These are phyloP conservation scores for Chionoecetes opilio DNA, from an alignment of 1,140 invertebrate genomes.

Conservation along the genomic window DNA sequence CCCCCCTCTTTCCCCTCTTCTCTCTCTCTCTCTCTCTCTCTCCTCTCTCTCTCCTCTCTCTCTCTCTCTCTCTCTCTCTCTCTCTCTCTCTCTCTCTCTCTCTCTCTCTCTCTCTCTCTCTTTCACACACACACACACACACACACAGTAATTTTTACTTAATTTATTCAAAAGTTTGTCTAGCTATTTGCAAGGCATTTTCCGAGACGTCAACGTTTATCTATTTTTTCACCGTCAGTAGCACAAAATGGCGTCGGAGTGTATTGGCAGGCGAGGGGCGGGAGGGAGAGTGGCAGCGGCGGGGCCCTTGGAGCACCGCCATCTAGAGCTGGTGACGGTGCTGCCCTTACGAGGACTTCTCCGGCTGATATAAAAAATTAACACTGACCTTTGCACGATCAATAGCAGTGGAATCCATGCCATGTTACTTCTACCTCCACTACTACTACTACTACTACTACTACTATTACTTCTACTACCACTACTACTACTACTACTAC, in stretches of 20 bases:
- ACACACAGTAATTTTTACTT: not conserved
- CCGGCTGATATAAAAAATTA: conserved; percentile 45
- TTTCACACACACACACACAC: conserved; percentile 9
- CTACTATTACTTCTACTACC: not conserved
- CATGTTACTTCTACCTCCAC: not conserved
- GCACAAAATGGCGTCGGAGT: no score
- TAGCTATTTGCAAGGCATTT: not conserved
- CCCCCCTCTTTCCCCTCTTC: not conserved
- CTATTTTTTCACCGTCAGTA: no score
- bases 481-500: not conserved
- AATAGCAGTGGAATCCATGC: not conserved
- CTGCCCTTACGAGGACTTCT: conserved; percentile 21
- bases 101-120: conserved; percentile 2
- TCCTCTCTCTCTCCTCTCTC: not conserved
- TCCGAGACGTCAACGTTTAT: not conserved
- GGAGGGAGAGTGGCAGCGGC: no score
- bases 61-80: conserved; percentile 33
- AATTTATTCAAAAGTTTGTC: not conserved
- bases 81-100: conserved; percentile 10
- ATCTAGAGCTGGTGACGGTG: not conserved
- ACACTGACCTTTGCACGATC: conserved; percentile 47
- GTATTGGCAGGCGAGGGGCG: not conserved
- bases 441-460: not conserved
- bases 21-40: conserved; percentile 41
- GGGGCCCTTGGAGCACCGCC: not conserved